A percentile compares a stretch with the other conserved stretches of the same genome.
phyloP scores from a whole-genome alignment of 1,140 invertebrate species.

The Drosophila tristis region DNA sequence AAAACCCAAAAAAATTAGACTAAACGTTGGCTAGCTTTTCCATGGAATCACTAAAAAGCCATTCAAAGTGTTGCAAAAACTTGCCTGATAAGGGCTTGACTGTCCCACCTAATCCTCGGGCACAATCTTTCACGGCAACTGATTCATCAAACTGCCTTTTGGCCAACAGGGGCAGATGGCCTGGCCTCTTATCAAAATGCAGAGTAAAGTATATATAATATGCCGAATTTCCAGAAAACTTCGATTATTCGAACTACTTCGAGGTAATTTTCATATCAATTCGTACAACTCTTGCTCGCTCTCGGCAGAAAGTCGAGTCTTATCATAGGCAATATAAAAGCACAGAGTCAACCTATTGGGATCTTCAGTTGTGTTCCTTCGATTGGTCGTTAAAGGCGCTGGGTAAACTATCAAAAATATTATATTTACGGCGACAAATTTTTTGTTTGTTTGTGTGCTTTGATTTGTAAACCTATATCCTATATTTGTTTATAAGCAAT shows the following conservation, averaged over 20 bases:
- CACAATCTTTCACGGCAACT: slow-evolving; percentile 55
- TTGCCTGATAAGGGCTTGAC: slow-evolving; percentile 29
- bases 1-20: neutral
- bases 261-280: slow-evolving; percentile 49
- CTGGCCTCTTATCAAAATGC: slow-evolving; percentile 26
- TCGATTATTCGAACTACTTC: slow-evolving; percentile 53
- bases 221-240: slow-evolving; percentile 39
- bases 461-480: slow-evolving; percentile 1
- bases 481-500: slow-evolving; percentile 49
- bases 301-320: slow-evolving; percentile 1
- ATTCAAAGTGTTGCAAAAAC: slow-evolving; percentile 31
- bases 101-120: slow-evolving; percentile 33
- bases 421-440: neutral
- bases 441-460: slow-evolving; percentile 16
- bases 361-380: slow-evolving; percentile 17
- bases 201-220: slow-evolving; percentile 34
- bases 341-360: neutral
- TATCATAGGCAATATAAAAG: slow-evolving; percentile 41
- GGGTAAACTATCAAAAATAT: neutral
- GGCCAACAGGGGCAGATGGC: neutral
- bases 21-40: slow-evolving; percentile 14
- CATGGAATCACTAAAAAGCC: slow-evolving; percentile 17
- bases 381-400: slow-evolving; percentile 13
- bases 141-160: slow-evolving; percentile 53
- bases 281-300: neutral